Percentiles rank a stretch among this genome's conserved stretches.
Conservation (phyloP, 2,113 vertebrate genomes). For the Mobula hypostoma region DNA sequence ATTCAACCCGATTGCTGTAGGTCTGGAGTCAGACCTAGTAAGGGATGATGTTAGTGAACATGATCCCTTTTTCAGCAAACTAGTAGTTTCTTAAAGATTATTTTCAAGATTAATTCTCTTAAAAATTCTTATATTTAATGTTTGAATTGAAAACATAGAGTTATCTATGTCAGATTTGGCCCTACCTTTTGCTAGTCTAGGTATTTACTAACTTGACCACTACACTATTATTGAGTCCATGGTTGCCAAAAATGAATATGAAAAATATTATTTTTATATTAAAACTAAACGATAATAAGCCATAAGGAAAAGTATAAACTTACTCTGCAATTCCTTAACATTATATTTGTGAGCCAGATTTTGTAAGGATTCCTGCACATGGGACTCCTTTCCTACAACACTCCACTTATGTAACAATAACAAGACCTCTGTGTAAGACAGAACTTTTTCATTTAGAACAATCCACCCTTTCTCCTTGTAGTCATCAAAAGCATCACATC, state of each 20-base stretch:
- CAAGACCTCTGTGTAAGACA: constrained; percentile 64
- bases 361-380: constrained; percentile 60
- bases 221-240: too few species aligned
- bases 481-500: constrained; percentile 46
- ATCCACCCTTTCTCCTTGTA: constrained; percentile 56
- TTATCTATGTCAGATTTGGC: too few species aligned
- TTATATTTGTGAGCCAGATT: constrained; percentile 56
- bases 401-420: constrained; percentile 74
- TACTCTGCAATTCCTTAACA: constrained; percentile 67
- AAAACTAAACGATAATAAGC: neutral
- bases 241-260: neutral
- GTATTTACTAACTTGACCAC: too few species aligned
- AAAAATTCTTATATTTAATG: too few species aligned
- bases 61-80: too few species aligned
- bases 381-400: constrained; percentile 49
- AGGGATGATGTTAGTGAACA: too few species aligned
- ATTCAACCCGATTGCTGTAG: too few species aligned
- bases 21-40: too few species aligned
- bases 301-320: constrained; percentile 49
- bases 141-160: too few species aligned
- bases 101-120: too few species aligned
- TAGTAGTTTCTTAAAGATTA: too few species aligned
- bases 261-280: neutral
- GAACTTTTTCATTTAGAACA: constrained; percentile 51
- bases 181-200: too few species aligned